phyloP scores from a whole-genome alignment of 2,888 invertebrate genomes.

The Agrilus biguttatus region DNA sequence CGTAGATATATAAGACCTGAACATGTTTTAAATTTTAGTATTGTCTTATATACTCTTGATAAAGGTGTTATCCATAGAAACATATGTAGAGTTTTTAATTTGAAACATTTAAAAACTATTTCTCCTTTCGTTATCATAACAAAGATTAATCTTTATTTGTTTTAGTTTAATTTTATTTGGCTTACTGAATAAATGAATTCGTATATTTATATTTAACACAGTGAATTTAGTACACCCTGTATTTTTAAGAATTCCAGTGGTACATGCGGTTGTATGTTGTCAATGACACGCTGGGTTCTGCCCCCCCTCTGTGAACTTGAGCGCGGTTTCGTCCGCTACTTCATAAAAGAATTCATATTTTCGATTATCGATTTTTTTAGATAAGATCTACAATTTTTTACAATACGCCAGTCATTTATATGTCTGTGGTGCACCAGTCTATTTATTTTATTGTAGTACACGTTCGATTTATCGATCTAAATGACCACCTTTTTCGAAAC shows the following conservation, averaged over 20 bases:
- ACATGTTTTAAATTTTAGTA: no score
- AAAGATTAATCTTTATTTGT: no score
- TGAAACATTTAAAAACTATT: no score
- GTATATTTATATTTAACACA: no score
- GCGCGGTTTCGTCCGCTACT: conserved; percentile 18
- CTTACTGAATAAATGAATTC: no score
- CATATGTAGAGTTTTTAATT: no score
- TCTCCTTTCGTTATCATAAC: no score
- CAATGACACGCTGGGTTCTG: conserved; percentile 14
- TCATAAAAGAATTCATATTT: conserved; percentile 28
- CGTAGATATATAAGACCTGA: no score
- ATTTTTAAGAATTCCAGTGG: not conserved
- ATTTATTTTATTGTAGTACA: conserved; percentile 11
- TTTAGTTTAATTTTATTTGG: no score
- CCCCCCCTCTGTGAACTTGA: conserved; percentile 17
- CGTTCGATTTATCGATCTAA: conserved; percentile 4
- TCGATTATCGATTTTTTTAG: conserved; percentile 30
- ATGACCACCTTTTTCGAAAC: not conserved
- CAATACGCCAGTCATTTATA: conserved; percentile 24
- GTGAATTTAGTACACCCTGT: no score
- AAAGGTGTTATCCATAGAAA: no score
- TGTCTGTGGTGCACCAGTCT: conserved; percentile 13
- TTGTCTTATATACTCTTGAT: no score
- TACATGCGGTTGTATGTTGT: conserved; percentile 5
- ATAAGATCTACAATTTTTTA: conserved; percentile 30